These are phyloP conservation scores for Steinernema hermaphroditum DNA, from an alignment of 2,888 invertebrate species.

Conservation along the genomic window DNA sequence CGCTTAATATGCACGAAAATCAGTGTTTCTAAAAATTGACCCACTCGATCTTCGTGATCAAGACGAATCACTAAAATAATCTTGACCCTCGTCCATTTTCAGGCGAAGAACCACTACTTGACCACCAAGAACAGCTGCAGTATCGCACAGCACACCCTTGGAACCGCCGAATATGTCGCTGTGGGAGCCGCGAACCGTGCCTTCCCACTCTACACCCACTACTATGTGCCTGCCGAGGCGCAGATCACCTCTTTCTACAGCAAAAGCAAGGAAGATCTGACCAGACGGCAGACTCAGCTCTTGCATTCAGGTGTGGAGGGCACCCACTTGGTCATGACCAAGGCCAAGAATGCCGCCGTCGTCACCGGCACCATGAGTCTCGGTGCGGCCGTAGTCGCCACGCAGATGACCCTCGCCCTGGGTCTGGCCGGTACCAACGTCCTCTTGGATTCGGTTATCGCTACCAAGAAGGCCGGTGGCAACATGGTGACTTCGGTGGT, in stretches of 20 bases:
- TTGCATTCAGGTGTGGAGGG: conserved; percentile 36
- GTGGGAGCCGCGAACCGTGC: conserved; percentile 33
- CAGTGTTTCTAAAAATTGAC: no score
- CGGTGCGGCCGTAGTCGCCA: conserved; percentile 42
- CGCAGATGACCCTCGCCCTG: conserved; percentile 42
- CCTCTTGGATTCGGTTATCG: conserved; percentile 45
- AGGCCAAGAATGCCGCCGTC: conserved; percentile 35
- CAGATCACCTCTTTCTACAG: conserved; percentile 34
- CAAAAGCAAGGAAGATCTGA: conserved; percentile 24
- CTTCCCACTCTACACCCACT: conserved; percentile 38
- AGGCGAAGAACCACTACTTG: conserved; percentile 38
- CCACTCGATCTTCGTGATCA: no score
- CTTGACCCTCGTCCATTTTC: no score
- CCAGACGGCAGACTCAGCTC: not conserved
- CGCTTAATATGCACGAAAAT: no score
- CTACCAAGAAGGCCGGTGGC: conserved; percentile 43
- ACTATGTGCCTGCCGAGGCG: conserved; percentile 43
- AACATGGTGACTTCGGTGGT: conserved; percentile 31
- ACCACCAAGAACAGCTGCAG: conserved; percentile 39
- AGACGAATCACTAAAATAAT: no score
- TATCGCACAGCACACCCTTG: conserved; percentile 37
- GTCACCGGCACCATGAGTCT: conserved; percentile 36
- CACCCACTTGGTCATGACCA: conserved; percentile 33
- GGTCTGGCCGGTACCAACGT: conserved; percentile 37
- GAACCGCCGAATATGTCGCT: conserved; percentile 36